phyloP scores from a whole-genome alignment of 2,113 vertebrate genomes.

The Sminthopsis crassicaudata region DNA sequence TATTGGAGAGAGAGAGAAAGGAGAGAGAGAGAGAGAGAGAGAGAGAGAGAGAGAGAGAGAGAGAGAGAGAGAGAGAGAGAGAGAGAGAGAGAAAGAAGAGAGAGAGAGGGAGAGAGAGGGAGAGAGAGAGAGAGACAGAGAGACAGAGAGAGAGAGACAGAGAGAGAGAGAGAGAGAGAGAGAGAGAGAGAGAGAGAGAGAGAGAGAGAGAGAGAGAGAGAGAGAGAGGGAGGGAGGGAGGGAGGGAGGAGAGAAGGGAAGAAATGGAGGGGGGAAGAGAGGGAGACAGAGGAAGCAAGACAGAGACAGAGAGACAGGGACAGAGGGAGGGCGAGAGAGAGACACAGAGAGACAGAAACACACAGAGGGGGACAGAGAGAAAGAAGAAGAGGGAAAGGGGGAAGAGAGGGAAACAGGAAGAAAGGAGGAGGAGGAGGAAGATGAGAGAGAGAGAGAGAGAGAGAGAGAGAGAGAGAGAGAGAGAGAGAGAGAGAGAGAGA shows the following conservation, averaged over 20 bases:
- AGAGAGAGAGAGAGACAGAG: too few relatives aligned
- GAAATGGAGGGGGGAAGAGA: neutral
- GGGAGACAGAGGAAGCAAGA: neutral
- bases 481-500: neutral
- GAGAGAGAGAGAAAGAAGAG: neutral
- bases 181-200: too few relatives aligned
- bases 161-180: too few relatives aligned
- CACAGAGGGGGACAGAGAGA: neutral
- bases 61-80: neutral
- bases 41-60: neutral
- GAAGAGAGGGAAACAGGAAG: neutral
- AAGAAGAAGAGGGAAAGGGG: neutral
- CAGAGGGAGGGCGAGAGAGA: neutral
- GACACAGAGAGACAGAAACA: too few relatives aligned
- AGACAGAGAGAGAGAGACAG: too few relatives aligned
- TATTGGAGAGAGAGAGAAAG: neutral
- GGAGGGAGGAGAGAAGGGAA: neutral
- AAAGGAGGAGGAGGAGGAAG: too few relatives aligned
- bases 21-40: neutral
- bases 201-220: too few relatives aligned
- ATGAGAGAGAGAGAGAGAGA: neutral
- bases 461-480: neutral
- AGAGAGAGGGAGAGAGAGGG: neutral
- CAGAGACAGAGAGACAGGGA: neutral
- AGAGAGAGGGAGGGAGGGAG: too few relatives aligned